Evolutionary conservation across 1,140 invertebrate species (phyloP).

Genomic region (Scaptodrosophila lebanonensis): DNA sequence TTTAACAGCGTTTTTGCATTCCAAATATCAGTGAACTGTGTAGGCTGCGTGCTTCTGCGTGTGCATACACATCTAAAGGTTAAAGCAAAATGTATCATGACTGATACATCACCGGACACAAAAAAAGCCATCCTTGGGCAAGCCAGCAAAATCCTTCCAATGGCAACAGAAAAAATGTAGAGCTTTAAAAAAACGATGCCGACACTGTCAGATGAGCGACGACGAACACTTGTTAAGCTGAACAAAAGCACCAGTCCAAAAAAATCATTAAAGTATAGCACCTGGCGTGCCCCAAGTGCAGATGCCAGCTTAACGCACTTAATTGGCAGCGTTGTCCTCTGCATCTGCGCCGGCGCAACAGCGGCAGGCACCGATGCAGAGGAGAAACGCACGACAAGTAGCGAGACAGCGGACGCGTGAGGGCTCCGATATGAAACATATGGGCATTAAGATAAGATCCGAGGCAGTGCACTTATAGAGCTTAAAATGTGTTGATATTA

Average conservation of each 20-base stretch:
- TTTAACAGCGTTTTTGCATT: neutral
- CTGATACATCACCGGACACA: neutral
- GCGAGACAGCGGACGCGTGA: too few relatives aligned
- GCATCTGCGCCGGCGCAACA: neutral
- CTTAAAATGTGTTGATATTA: constrained; percentile 8
- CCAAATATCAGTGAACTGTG: neutral
- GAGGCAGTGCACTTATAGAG: neutral
- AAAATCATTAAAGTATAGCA: neutral
- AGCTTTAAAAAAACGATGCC: neutral
- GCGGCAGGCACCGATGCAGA: too few relatives aligned
- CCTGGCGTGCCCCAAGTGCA: neutral
- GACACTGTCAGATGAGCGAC: too few relatives aligned
- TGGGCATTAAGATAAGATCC: neutral
- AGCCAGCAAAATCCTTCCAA: neutral
- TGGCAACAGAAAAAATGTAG: neutral
- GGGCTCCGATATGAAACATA: too few relatives aligned
- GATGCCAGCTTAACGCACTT: neutral
- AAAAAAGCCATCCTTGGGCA: neutral
- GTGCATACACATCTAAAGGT: too few relatives aligned
- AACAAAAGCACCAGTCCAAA: neutral
- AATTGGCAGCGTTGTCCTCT: constrained; percentile 1
- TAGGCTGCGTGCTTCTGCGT: too few relatives aligned
- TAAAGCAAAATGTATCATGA: neutral
- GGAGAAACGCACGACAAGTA: too few relatives aligned
- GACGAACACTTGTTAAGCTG: too few relatives aligned